phyloP scores from a whole-genome alignment of 2,797 vertebrate species.

The Coreius guichenoti region DNA sequence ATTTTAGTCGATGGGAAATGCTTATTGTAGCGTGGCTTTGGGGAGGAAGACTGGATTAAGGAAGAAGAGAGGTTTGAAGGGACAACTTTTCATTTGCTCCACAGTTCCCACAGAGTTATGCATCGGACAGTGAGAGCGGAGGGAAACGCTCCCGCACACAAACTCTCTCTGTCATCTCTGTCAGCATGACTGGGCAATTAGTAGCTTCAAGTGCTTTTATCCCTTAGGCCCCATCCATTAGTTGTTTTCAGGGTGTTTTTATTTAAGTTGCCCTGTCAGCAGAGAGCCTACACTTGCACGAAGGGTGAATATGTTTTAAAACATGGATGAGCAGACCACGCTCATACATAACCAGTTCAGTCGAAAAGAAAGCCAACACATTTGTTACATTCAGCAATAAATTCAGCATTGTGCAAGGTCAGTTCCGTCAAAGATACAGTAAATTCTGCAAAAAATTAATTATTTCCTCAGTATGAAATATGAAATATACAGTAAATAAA shows the following conservation, averaged over 20 bases:
- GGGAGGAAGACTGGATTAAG: neutral
- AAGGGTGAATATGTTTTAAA: constrained; percentile 40
- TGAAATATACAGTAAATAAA: neutral
- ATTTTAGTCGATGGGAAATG: constrained; percentile 67
- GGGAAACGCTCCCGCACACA: constrained; percentile 35
- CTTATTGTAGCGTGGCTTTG: constrained; percentile 28
- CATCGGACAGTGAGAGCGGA: constrained; percentile 4
- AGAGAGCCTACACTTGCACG: constrained; percentile 27
- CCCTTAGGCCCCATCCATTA: constrained; percentile 55
- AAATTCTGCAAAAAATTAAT: neutral
- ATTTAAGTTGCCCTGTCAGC: constrained; percentile 56
- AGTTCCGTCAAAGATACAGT: neutral
- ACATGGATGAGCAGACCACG: constrained; percentile 10
- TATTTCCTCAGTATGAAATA: neutral
- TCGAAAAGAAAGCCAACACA: neutral
- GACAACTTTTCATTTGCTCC: constrained; percentile 28
- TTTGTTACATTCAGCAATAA: neutral
- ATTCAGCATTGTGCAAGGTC: neutral
- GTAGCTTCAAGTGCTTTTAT: constrained; percentile 50
- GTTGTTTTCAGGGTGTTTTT: constrained; percentile 52
- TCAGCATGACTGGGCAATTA: constrained; percentile 60
- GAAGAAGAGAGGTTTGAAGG: constrained; percentile 12
- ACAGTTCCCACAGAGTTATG: constrained; percentile 38
- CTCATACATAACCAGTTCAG: neutral
- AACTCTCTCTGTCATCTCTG: constrained; percentile 51